Percentiles rank a stretch among this genome's conserved stretches.
Evolutionary conservation across 2,888 invertebrate species (phyloP).

Genomic region (Hirtodrosophila duncani): DNA sequence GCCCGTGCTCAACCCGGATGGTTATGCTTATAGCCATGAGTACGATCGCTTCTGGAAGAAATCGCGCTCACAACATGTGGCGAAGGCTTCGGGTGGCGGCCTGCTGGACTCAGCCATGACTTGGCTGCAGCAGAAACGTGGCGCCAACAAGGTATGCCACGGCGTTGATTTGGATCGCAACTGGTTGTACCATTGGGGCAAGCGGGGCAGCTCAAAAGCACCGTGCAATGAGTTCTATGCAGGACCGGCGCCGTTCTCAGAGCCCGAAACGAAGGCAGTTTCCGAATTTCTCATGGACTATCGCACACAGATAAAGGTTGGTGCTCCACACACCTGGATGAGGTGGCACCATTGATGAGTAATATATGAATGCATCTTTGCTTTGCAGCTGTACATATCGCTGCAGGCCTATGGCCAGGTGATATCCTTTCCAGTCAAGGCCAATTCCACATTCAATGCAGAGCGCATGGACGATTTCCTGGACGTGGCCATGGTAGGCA

Average conservation of each 20-base stretch:
- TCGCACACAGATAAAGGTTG: constrained; percentile 82
- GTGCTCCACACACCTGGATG: background rate
- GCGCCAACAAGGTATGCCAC: constrained; percentile 79
- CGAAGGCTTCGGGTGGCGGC: constrained; percentile 66
- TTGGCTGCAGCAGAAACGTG: constrained; percentile 74
- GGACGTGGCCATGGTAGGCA: constrained; percentile 77
- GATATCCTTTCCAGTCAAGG: constrained; percentile 81
- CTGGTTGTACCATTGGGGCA: constrained; percentile 87
- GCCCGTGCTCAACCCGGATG: constrained; percentile 88
- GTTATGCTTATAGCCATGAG: constrained; percentile 86
- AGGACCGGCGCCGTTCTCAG: constrained; percentile 86
- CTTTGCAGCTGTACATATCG: constrained; percentile 80
- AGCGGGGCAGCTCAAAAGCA: constrained; percentile 85
- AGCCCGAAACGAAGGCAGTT: constrained; percentile 86
- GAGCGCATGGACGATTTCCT: constrained; percentile 76
- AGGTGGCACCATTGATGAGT: background rate
- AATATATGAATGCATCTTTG: background rate
- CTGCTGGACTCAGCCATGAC: constrained; percentile 76
- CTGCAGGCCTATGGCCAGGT: constrained; percentile 86
- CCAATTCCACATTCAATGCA: constrained; percentile 71
- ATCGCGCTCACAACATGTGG: constrained; percentile 82
- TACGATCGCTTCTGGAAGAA: constrained; percentile 89
- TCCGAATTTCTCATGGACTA: constrained; percentile 82
- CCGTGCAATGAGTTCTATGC: constrained; percentile 87
- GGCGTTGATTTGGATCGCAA: constrained; percentile 89